Evolutionary conservation across 2,797 vertebrate species (phyloP).

Genomic region (Galagoides demidoff): DNA sequence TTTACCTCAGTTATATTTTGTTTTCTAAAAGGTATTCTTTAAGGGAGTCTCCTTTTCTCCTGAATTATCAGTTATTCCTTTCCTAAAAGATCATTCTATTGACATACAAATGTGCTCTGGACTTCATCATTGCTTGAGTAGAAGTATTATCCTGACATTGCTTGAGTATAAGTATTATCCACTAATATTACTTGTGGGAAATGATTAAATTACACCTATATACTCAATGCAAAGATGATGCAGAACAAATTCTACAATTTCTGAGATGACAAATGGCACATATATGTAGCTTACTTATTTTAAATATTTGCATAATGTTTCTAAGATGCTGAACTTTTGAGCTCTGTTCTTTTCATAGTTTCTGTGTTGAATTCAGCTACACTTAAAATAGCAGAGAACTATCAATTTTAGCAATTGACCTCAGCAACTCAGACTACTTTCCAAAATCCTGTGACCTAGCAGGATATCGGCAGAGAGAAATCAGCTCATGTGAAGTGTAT

Average conservation of each 20-base stretch:
- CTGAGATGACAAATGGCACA: background rate
- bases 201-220: background rate
- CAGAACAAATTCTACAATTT: background rate
- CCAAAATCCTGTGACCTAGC: slow-evolving; percentile 2
- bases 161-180: background rate
- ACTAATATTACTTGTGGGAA: background rate
- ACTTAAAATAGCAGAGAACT: slow-evolving; percentile 18
- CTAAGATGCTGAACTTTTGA: slow-evolving; percentile 21
- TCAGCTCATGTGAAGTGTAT: background rate
- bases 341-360: slow-evolving; percentile 2
- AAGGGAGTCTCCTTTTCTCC: background rate
- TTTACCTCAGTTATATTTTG: background rate
- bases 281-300: background rate
- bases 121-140: background rate
- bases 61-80: background rate
- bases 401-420: background rate
- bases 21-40: background rate
- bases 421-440: background rate
- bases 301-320: background rate
- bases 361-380: background rate
- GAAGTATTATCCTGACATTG: background rate
- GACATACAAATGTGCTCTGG: background rate
- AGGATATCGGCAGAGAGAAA: background rate
- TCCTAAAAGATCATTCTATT: background rate
- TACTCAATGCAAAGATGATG: background rate